Conservation (phyloP, 2,888 invertebrate species). For the Incurvaria masculella region DNA sequence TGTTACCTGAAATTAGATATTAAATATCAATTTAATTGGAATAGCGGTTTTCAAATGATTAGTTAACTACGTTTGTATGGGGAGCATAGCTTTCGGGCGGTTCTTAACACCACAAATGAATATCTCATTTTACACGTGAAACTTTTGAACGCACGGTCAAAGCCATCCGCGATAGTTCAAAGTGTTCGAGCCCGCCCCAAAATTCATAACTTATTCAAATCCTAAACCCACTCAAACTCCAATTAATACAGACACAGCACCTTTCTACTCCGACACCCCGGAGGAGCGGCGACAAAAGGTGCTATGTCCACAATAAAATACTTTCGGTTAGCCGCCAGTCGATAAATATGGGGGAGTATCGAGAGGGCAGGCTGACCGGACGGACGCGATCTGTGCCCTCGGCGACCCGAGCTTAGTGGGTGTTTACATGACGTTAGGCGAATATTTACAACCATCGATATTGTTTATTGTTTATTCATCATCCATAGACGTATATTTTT, state of each 20-base stretch:
- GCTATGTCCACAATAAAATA: constrained; percentile 43
- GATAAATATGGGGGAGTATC: constrained; percentile 57
- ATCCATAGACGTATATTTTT: too few species aligned
- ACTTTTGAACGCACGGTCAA: too few species aligned
- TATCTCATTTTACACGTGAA: too few species aligned
- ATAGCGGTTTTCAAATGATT: too few species aligned
- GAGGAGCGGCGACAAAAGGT: constrained; percentile 20
- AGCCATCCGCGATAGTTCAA: too few species aligned
- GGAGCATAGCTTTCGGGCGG: too few species aligned
- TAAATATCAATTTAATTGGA: too few species aligned
- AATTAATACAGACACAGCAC: constrained; percentile 41
- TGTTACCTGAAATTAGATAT: too few species aligned
- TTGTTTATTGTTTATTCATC: too few species aligned
- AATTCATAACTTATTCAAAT: constrained; percentile 2
- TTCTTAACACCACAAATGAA: too few species aligned
- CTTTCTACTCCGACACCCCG: constrained; percentile 23
- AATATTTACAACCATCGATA: too few species aligned
- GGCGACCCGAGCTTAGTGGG: constrained; percentile 2
- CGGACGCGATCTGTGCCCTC: constrained; percentile 46
- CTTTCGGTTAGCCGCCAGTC: constrained; percentile 51
- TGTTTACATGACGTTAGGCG: constrained; percentile 6
- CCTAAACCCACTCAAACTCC: constrained; percentile 37
- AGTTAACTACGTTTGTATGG: too few species aligned
- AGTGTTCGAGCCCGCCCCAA: background rate
- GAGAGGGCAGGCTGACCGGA: constrained; percentile 48